Evolutionary conservation across 1,140 invertebrate genomes (phyloP).

Genomic region (Apis mellifera): Amel_HAv3.1 CM009936.2:9879001-9879500

Average conservation of each 20-base stretch:
- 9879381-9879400: constrained; percentile 48
- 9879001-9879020: too few relatives aligned
- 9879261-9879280: neutral
- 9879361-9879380: constrained; percentile 22
- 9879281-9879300: constrained; percentile 29
- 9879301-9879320: constrained; percentile 27
- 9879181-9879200: too few relatives aligned
- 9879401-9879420: constrained; percentile 44
- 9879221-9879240: neutral
- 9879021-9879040: too few relatives aligned
- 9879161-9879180: too few relatives aligned
- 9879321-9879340: constrained; percentile 30
- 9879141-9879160: too few relatives aligned
- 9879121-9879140: too few relatives aligned
- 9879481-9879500: neutral
- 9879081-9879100: too few relatives aligned
- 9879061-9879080: too few relatives aligned
- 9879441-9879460: neutral
- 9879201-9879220: too few relatives aligned
- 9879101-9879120: too few relatives aligned
- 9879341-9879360: constrained; percentile 42
- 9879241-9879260: too few relatives aligned
- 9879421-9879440: constrained; percentile 23
- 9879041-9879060: too few relatives aligned
- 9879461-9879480: neutral